These are phyloP conservation scores for Chironomus striatipennis DNA, from an alignment of 1,140 invertebrate species.

Conservation along the genomic window DNA sequence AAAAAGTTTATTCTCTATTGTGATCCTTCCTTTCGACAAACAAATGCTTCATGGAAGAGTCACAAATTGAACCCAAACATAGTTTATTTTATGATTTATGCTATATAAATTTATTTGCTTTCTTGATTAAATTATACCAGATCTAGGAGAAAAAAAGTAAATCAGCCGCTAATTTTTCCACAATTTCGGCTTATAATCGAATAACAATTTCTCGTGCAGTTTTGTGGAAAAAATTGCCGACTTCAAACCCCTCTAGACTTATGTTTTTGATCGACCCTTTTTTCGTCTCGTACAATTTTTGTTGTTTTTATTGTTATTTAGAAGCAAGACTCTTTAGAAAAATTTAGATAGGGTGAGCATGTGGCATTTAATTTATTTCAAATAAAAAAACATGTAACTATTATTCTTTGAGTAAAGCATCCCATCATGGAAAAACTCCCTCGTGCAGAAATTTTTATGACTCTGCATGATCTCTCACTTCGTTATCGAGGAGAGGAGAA, in stretches of 20 bases:
- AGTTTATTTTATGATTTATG: too few species aligned
- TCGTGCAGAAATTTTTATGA: constrained; percentile 19
- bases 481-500: not conserved
- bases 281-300: not conserved
- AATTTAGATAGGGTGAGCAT: constrained; percentile 8
- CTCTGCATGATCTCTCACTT: constrained; percentile 15
- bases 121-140: too few species aligned
- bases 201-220: constrained; percentile 30
- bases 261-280: not conserved
- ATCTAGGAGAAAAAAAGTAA: constrained; percentile 27
- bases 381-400: constrained; percentile 23
- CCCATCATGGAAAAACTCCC: not conserved
- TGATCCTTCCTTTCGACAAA: too few species aligned
- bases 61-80: too few species aligned
- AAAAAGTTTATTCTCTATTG: too few species aligned
- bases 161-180: constrained; percentile 43
- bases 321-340: not conserved
- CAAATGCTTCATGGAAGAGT: too few species aligned
- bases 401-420: constrained; percentile 12
- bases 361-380: constrained; percentile 22
- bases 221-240: not conserved
- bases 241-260: constrained; percentile 11
- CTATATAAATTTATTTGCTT: too few species aligned
- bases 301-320: constrained; percentile 6
- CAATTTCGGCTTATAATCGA: constrained; percentile 42